Evolutionary conservation across 2,113 vertebrate genomes (phyloP).

Genomic region (Heliornis fulica): DNA sequence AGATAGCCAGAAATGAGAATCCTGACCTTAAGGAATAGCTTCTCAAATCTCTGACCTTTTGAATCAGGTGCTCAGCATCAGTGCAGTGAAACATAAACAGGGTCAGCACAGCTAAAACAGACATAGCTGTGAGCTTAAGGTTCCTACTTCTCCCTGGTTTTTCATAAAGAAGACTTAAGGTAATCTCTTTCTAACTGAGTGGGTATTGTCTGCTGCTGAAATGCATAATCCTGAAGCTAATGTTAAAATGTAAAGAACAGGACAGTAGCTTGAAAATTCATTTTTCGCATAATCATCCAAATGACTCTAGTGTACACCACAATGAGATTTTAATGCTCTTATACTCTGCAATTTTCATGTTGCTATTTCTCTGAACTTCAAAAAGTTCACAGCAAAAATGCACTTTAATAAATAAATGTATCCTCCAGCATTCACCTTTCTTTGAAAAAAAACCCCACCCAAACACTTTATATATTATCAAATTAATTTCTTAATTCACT

Average conservation of each 20-base stretch:
- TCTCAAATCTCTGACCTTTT: neutral
- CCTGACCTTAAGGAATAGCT: neutral
- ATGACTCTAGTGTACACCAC: neutral
- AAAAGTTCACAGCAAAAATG: neutral
- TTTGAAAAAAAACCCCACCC: neutral
- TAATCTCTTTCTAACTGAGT: slow-evolving; percentile 22
- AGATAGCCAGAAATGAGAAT: neutral
- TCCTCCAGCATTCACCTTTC: neutral
- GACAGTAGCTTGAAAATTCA: slow-evolving; percentile 18
- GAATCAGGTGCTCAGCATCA: neutral
- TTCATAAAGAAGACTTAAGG: slow-evolving; percentile 42
- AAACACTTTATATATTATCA: neutral
- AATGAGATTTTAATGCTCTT: slow-evolving; percentile 12
- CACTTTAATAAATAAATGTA: neutral
- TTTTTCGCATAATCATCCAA: neutral
- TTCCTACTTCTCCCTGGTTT: neutral
- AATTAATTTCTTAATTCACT: neutral
- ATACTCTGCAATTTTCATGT: neutral
- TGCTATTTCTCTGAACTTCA: neutral
- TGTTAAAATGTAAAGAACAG: slow-evolving; percentile 18
- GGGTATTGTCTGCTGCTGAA: slow-evolving; percentile 17
- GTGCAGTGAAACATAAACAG: neutral
- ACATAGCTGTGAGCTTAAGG: neutral
- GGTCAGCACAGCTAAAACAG: neutral
- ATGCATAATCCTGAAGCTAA: neutral